Base-by-base conservation (phyloP, 2,797 vertebrate genomes). In the Chelon auratus region DNA sequence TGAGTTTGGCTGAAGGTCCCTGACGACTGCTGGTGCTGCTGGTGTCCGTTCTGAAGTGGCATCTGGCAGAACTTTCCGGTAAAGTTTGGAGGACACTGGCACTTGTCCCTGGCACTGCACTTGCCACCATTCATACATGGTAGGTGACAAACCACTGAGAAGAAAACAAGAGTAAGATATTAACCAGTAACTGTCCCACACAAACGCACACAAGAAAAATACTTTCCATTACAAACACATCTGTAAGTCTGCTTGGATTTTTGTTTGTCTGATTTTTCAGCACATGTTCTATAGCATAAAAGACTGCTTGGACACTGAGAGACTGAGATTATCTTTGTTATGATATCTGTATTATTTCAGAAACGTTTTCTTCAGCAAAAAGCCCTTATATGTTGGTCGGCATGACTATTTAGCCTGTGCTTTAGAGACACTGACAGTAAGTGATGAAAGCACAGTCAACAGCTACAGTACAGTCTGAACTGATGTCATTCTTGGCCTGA, bases 21-120 rank as follows among this genome's bases (percentile, higher is more conserved):
- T 12, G 87, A 66, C 2, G 58, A 62, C 75, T 91, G 91, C 67
- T 95, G 94, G 17, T 94, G 94, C 26, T 93, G 93, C 60, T 90
- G 81, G 48, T 77, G 93, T 68, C 94, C 92, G 9, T 84, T 94
- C 58, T 95, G 95, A 50, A 96, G 91, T 0, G 95, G 93, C 89
- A 99, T 96, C 91, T 99, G 98, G 83, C 98, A 99, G 82, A 99
- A 97, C 88, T 98, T 99, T 63, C 97, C 97, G 0, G 97, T 97
- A 74, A 96, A 99, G 92, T 94, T 96, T 36, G 97, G 96, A 55
- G 97, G 97, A 75, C 97, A 99, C 58, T 98, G 97, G 88, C 98
- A 99, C 88, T 97, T 97, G 89, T 99, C 96, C 90, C 97, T 94
- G 76, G 96, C 90, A 53, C 96, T 97, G 91, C 98, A 99, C 76